Conservation (phyloP, 2,113 vertebrate species). For the Gyps fulvus region DNA sequence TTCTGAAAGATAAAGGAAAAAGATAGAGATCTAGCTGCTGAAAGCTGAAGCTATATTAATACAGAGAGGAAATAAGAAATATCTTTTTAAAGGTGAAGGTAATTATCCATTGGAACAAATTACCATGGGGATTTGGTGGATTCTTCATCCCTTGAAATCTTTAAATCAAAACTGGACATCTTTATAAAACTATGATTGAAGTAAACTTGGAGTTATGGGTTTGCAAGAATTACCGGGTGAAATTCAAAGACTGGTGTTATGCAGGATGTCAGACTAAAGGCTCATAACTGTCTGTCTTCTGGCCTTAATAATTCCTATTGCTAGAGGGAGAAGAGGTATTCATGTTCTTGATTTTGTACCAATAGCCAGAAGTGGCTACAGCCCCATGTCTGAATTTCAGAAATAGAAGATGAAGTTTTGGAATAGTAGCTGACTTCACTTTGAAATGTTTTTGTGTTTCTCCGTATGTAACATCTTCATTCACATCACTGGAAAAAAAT, state of each 20-base stretch:
- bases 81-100: background rate
- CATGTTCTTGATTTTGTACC: background rate
- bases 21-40: background rate
- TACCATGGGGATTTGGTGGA: background rate
- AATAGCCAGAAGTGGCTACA: background rate
- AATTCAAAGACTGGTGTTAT: background rate
- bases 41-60: background rate
- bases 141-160: conserved; percentile 1
- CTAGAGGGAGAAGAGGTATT: background rate
- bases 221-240: background rate
- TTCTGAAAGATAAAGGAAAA: background rate
- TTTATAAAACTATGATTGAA: background rate
- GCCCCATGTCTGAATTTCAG: background rate
- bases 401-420: background rate
- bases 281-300: background rate
- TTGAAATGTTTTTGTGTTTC: background rate
- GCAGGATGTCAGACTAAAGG: background rate
- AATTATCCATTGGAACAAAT: background rate
- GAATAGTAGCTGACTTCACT: background rate
- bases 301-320: background rate
- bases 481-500: background rate
- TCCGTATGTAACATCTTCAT: background rate
- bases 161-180: background rate
- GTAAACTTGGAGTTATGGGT: background rate
- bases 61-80: background rate